Conservation (phyloP, 2,888 invertebrate species). For the Zaprionus lineosus region DNA sequence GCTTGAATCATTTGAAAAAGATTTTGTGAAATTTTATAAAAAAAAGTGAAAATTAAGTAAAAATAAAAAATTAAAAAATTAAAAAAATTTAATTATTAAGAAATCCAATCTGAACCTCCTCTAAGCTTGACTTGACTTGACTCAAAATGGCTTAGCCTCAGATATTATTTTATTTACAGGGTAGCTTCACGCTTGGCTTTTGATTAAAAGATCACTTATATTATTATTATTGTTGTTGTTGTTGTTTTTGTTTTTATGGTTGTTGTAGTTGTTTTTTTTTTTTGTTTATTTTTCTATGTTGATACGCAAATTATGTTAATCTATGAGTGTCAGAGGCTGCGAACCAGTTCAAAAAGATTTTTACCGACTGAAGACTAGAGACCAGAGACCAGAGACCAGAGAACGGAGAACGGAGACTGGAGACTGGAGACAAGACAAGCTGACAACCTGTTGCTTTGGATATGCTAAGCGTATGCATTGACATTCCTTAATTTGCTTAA, state of each 20-base stretch:
- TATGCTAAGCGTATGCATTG: slow-evolving; percentile 72
- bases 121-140: too few relatives aligned
- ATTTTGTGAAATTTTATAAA: too few relatives aligned
- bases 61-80: too few relatives aligned
- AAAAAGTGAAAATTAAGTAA: too few relatives aligned
- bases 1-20: too few relatives aligned
- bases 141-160: too few relatives aligned
- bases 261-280: neutral
- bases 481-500: slow-evolving; percentile 75
- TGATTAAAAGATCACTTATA: neutral
- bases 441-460: slow-evolving; percentile 71
- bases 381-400: neutral
- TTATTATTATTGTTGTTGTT: neutral
- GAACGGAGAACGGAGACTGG: too few relatives aligned
- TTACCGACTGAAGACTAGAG: slow-evolving; percentile 40
- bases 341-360: slow-evolving; percentile 64
- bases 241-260: neutral
- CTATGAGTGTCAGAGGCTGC: slow-evolving; percentile 39
- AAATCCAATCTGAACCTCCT: too few relatives aligned
- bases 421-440: too few relatives aligned
- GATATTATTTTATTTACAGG: neutral
- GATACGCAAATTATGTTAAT: slow-evolving; percentile 57
- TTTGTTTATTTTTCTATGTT: slow-evolving; percentile 18
- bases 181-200: neutral
- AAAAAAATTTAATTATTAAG: too few relatives aligned